Evolutionary conservation across 2,888 invertebrate genomes (phyloP), one percentile per base, ranked within the genome.

Genomic region (Achlya flavicornis): DNA sequence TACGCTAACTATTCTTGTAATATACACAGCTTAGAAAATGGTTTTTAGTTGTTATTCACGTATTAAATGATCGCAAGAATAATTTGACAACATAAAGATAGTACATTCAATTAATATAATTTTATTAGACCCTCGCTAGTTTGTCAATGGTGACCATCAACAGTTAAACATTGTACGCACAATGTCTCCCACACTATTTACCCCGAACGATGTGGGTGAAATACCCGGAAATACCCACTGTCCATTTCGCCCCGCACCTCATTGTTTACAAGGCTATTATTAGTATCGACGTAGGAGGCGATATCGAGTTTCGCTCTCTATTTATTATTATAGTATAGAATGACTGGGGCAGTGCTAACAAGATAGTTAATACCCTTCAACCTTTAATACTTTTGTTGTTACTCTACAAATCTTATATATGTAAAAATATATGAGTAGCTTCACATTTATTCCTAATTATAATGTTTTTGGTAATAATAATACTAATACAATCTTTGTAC

Each of bases 221-320:
- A 53, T 53, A 19, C 53, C 53, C 53, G 53, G 53, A 53, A 53
- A 53, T 53, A 53, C 53, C 19, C 53, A 19, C 53, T 53, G 53
- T 19, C 53, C 53, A 53, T 53, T 53, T 7, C 53, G 10, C n/a
- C 53, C 53, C 53, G 53, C 53, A 53, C 53, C 8, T 53, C 19
- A 19, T 19, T 53, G 53, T 53, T 53, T 53, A 53, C 53, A 10
- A 53, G 53, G 53, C 53, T 53, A 53, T 53, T 53, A 53, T 53
- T 53, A 53, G 53, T 46, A 35, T 7, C 10, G 19, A 53, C 53
- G 19, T 19, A 16, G 4, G 19, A 19, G 19, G 12, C 19, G 53
- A 53, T 53, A 53, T 53, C 10, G 19, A 53, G 53, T 53, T 53
- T 53, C 53, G 19, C 53, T 53, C 1, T 53, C 53, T 53, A 53